Evolutionary conservation across 1,140 invertebrate genomes (phyloP).

Genomic region (Caenorhabditis tropicalis): DNA sequence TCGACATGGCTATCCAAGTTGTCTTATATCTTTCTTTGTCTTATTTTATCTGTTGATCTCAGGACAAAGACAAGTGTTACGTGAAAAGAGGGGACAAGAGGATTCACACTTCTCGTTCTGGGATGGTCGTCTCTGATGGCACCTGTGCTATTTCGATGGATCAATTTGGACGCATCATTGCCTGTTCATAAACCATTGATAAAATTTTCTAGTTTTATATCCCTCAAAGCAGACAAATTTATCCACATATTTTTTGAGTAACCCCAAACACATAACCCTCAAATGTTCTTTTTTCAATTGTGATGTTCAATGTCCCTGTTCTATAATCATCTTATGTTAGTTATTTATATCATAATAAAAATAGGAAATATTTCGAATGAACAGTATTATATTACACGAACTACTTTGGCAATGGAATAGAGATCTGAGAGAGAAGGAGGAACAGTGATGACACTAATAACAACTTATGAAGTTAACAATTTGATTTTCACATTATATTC

Average conservation of each 20-base stretch:
- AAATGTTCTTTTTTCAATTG: neutral
- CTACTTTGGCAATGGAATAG: neutral
- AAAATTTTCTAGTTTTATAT: too few relatives aligned
- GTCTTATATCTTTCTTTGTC: too few relatives aligned
- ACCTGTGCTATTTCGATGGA: slow-evolving; percentile 46
- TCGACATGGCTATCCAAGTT: slow-evolving; percentile 49
- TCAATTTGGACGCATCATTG: slow-evolving; percentile 39
- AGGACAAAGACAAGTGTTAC: slow-evolving; percentile 46
- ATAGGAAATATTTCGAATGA: slow-evolving; percentile 16
- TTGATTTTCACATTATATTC: neutral
- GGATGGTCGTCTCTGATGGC: slow-evolving; percentile 54
- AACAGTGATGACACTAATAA: neutral
- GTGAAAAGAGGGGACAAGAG: slow-evolving; percentile 47
- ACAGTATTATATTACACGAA: slow-evolving; percentile 8
- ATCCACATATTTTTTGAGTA: too few relatives aligned
- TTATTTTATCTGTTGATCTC: too few relatives aligned
- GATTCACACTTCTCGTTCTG: slow-evolving; percentile 50
- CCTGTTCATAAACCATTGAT: neutral
- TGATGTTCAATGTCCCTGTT: neutral
- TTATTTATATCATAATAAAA: slow-evolving; percentile 30
- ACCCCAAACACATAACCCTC: neutral
- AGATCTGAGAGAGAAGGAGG: neutral
- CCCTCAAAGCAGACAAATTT: too few relatives aligned
- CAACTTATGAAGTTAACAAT: neutral
- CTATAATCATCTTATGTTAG: neutral